Evolutionary conservation across 2,888 invertebrate species (phyloP), one percentile per base, ranked within the genome.

Genomic region (Dryobota labecula): DNA sequence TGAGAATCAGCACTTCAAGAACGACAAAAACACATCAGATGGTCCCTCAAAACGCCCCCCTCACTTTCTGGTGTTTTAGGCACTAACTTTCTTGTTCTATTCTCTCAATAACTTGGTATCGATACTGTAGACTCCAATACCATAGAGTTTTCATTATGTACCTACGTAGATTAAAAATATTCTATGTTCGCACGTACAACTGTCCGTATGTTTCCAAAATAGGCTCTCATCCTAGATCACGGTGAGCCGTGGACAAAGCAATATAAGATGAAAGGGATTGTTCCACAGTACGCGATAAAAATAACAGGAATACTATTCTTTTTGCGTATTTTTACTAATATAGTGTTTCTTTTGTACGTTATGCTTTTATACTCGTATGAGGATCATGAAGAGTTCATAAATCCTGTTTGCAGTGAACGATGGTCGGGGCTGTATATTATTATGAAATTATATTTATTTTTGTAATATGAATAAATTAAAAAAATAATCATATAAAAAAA

Each of bases 231-330:
- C 85, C 84, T 78, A 87, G 89, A 88, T 89, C 88, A 88, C 86
- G 78, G 86, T 82, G 88, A 87, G 87, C 85, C 85, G 82, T 88
- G 88, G 90, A 91, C 90, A 88, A 84, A 86, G 87, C 90, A 90
- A 92, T 90, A 90, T 87, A 86, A 92, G 88, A 90, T 91, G 91
- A 92, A 91, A 90, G 89, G 90, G 90, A 91, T 91, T 88, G 88
- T 86, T 82, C 78, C 79, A 84, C 82, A 76, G 82, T 84, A 86
- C 82, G 88, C 80, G 85, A 83, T 85, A 83, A 84, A 86, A 86
- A 87, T 88, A 86, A 82, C 82, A 84, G 76, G 69, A 81, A 85
- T 82, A 72, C 84, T 33, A 65, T 67, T 51, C 60, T 33, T 54
- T 45, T 76, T 66, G 65, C 64, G 65, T 76, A 82, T 85, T 80